Evolutionary conservation across 2,113 vertebrate genomes (phyloP), one percentile per base, ranked within the genome.

Genomic region (Malurus cyaneus): DNA sequence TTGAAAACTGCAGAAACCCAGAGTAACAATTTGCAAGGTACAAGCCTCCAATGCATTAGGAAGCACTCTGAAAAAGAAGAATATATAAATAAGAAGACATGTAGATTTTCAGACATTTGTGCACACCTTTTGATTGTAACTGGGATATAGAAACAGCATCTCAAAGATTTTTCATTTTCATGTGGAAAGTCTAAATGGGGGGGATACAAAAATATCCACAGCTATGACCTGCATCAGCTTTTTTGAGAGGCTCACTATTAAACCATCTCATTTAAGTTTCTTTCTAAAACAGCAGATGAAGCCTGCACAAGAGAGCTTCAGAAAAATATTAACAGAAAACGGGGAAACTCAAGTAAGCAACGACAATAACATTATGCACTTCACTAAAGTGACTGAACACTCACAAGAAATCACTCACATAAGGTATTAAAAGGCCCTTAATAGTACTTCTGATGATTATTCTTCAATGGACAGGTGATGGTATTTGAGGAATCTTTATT

Each of bases 401-500:
- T 39, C 62, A n/a, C 2, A 34, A 59, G 16, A 52, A 36, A 78
- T 53, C 11, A 46, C 92, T 95, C 59, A 34, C 21, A 39, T 34
- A 34, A 23, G 54, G n/a, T 74, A 80, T 64, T 80, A 93, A 80
- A 94, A 85, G 26, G 39, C 18, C 5, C 42, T 47, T 93, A 70
- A 54, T 36, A 78, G 21, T 73, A 42, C 32, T 42, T 46, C 50
- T 15, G 13, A 80, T 76, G 88, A 80, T 59, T 91, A 88, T 86
- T 66, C 52, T 80, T 42, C 85, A 96, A 66, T 81, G 31, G 49
- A 62, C n/a, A 84, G 74, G 32, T 3, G 5, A 89, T 88, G 23
- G 53, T 81, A 80, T 81, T 92, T 93, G 80, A 96, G 69, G 67
- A 89, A 82, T n/a, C 21, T 5, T 90, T 89, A 90, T 80, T 94